These are phyloP conservation scores for Cliona cf. orientalis DNA, from an alignment of 37 sponge, comb jelly and placozoan genomes.

Conservation along the genomic window DNA sequence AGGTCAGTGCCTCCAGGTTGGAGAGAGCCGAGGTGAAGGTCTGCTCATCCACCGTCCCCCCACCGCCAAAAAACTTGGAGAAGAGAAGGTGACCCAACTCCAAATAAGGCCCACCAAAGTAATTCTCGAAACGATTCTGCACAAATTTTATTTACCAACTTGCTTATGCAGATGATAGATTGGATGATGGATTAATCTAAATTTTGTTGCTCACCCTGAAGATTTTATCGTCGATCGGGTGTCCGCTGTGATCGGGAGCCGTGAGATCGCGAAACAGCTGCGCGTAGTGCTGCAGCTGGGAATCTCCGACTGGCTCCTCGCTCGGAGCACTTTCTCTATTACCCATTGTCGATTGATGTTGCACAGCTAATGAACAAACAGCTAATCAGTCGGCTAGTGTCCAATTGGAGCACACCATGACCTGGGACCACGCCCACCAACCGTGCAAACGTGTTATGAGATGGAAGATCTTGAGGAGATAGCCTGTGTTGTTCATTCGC, in stretches of 20 bases:
- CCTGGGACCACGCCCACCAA: background rate
- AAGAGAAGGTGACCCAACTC: conserved; percentile 54
- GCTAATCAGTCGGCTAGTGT: no score
- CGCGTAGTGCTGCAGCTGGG: background rate
- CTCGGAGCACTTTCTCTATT: conserved; percentile 5
- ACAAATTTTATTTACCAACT: no score
- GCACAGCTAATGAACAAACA: no score
- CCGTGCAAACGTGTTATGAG: background rate
- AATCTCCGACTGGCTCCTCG: no score
- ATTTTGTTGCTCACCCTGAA: background rate
- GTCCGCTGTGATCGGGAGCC: background rate
- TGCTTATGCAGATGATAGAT: no score
- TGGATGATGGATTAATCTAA: background rate
- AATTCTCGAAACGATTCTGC: conserved; percentile 33
- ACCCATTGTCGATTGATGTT: background rate
- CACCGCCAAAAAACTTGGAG: conserved; percentile 23
- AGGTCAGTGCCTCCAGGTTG: background rate
- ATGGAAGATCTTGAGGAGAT: no score
- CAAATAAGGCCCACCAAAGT: conserved; percentile 67
- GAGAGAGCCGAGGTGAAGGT: conserved; percentile 9
- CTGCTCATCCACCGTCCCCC: background rate
- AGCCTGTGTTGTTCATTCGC: no score
- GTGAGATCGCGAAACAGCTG: conserved; percentile 29
- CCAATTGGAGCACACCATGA: no score
- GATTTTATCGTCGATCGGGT: background rate